Evolutionary conservation across 2,113 vertebrate species (phyloP), one percentile per base, ranked within the genome.

Genomic region (Labeo rohita): DNA sequence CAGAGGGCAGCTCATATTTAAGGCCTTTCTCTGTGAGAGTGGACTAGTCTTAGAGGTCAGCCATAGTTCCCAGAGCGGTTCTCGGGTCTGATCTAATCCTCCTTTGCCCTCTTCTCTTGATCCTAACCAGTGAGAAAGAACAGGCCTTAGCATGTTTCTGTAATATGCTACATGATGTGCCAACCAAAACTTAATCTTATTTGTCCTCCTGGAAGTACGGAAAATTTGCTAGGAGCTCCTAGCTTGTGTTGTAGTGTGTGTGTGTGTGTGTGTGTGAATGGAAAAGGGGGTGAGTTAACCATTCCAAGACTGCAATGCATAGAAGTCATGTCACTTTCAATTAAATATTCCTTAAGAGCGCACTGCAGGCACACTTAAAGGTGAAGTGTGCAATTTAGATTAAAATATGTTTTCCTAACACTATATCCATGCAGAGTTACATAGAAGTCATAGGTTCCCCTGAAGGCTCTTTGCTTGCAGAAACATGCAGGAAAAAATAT

Each of bases 121-220:
- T 80, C 28, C 77, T 77, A 86, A 75, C 74, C 84, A 86, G 74
- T 84, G 80, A 88, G 87, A 80, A 80, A 87, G 28, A 84, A 70
- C 75, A 86, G 88, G 84, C 88, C 85, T 74, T 61, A 11, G 9
- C 72, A 80, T 36, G 52, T 74, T 75, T 65, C 81, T 79, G 77
- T 65, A 89, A 78, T 52, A 50, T 47, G n/a, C 59, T 86, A 86
- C 49, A 80, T 59, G 9, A 39, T 74, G 54, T 43, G 81, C 84
- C 89, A 88, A 88, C 12, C 61, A 66, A 89, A 89, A 88, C 84
- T 76, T 84, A 56, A 23, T 61, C 39, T 86, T 88, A 87, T 84
- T 84, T 86, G 80, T 84, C 76, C 81, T 89, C 15, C 73, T 70
- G 47, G 79, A 84, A 83, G 81, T 83, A 73, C 54, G 56, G 77